A percentile compares a stretch with the other conserved stretches of the same genome.
These are phyloP conservation scores for Drosophila littoralis DNA, from an alignment of 1,140 invertebrate genomes.

Conservation along the genomic window DNA sequence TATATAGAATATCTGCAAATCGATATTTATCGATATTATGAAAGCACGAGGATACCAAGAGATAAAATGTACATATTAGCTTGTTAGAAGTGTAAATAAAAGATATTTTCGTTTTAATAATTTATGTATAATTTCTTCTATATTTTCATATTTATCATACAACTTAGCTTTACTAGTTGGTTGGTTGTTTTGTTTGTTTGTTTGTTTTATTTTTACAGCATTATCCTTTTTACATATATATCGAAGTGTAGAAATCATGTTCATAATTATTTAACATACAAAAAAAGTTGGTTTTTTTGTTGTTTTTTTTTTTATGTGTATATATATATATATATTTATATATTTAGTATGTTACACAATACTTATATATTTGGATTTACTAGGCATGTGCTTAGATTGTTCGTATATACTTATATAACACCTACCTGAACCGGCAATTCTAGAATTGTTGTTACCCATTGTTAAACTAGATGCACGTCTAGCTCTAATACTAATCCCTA, in stretches of 20 bases:
- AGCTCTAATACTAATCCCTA: conserved; percentile 15
- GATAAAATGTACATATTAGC: too few species aligned
- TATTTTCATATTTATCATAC: conserved; percentile 72
- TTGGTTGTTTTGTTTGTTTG: conserved; percentile 41
- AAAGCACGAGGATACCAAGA: too few species aligned
- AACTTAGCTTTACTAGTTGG: conserved; percentile 61
- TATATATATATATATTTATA: conserved; percentile 17
- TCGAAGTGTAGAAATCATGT: conserved; percentile 36
- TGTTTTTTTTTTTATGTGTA: conserved; percentile 3
- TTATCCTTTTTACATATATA: conserved; percentile 37
- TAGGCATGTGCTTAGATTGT: conserved; percentile 53
- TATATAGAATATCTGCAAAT: too few species aligned
- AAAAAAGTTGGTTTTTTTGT: conserved; percentile 8
- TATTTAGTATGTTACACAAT: conserved; percentile 33
- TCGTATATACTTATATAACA: conserved; percentile 28
- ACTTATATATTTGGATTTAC: conserved; percentile 56
- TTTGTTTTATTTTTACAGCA: conserved; percentile 45
- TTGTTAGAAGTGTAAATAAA: conserved; percentile 9
- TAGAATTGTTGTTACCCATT: conserved; percentile 5
- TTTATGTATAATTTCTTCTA: conserved; percentile 73
- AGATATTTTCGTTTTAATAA: conserved; percentile 51
- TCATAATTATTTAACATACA: conserved; percentile 50
- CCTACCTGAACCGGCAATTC: conserved; percentile 13
- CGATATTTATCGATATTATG: too few species aligned
- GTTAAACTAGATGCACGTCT: conserved; percentile 14